Evolutionary conservation across 2,113 vertebrate species (phyloP).

Genomic region (Solea solea): DNA sequence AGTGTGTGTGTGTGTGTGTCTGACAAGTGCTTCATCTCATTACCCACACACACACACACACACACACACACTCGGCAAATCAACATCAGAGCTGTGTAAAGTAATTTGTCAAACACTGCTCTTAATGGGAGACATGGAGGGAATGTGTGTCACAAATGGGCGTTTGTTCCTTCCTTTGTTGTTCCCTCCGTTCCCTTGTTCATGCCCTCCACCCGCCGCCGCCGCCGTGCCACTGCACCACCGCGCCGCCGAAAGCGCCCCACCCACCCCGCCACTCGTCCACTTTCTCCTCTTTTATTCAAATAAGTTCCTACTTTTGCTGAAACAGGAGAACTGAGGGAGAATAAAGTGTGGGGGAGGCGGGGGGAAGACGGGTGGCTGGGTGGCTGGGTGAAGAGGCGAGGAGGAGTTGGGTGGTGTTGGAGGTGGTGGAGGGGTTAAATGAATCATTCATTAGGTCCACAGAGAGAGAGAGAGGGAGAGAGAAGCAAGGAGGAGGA

Average conservation of each 20-base stretch:
- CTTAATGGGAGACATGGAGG: conserved; percentile 70
- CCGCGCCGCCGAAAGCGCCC: background rate
- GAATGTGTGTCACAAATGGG: conserved; percentile 64
- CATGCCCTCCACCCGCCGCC: background rate
- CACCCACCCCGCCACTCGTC: background rate
- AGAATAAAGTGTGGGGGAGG: conserved; percentile 38
- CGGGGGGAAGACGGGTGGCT: conserved; percentile 34
- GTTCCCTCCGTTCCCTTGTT: conserved; percentile 36
- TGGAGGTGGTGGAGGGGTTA: conserved; percentile 69
- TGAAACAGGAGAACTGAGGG: conserved; percentile 53
- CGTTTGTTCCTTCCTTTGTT: conserved; percentile 70
- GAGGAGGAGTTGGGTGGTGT: conserved; percentile 57
- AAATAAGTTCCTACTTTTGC: conserved; percentile 6
- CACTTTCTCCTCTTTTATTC: background rate
- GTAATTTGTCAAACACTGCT: conserved; percentile 82
- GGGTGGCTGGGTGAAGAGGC: conserved; percentile 57
- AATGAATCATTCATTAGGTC: conserved; percentile 86
- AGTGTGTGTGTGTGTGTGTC: background rate
- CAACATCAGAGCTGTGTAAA: conserved; percentile 68
- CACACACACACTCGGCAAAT: conserved; percentile 36
- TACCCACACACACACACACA: conserved; percentile 9
- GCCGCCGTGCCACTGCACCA: background rate
- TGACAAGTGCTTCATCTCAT: conserved; percentile 32
- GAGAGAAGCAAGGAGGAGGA: conserved; percentile 51
- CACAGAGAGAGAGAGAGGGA: conserved; percentile 58